Percentiles rank a stretch among this genome's conserved stretches.
phyloP scores from a whole-genome alignment of 2,797 vertebrate species.

The Lithobates pipiens region DNA sequence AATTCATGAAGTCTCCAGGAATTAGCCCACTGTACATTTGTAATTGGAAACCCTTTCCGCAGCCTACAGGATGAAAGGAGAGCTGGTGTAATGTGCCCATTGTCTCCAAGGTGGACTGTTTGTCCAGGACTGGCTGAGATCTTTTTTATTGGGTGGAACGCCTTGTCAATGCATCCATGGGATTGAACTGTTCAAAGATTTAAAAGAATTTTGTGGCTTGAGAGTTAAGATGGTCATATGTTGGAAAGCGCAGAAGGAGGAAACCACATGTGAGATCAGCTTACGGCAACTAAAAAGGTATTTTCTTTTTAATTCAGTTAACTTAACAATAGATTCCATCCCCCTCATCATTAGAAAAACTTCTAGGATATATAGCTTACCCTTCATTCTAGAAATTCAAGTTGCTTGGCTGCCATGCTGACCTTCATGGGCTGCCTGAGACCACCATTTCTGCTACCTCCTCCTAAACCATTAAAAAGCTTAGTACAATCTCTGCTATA shows the following conservation, averaged over 20 bases:
- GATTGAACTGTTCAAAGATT: no score
- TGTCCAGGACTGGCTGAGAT: not conserved
- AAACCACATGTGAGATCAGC: constrained; percentile 4
- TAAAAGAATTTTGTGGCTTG: not conserved
- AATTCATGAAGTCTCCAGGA: not conserved
- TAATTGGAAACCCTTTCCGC: not conserved
- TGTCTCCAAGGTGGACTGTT: not conserved
- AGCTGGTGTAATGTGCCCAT: not conserved
- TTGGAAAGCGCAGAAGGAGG: not conserved
- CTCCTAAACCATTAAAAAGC: no score
- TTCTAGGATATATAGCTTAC: no score
- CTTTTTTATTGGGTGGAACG: not conserved
- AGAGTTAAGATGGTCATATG: constrained; percentile 16
- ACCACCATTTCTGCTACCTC: no score
- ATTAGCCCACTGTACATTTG: not conserved
- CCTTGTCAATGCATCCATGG: not conserved
- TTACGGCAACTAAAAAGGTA: constrained; percentile 34
- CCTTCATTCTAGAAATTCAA: no score
- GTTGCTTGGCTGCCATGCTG: no score
- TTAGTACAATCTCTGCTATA: no score
- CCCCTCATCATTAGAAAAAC: no score
- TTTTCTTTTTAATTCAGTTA: not conserved
- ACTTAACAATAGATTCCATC: no score
- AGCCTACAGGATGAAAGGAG: not conserved
- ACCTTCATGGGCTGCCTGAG: no score